Evolutionary conservation across 2,888 invertebrate species (phyloP).

Genomic region (Amaurobius ferox): DNA sequence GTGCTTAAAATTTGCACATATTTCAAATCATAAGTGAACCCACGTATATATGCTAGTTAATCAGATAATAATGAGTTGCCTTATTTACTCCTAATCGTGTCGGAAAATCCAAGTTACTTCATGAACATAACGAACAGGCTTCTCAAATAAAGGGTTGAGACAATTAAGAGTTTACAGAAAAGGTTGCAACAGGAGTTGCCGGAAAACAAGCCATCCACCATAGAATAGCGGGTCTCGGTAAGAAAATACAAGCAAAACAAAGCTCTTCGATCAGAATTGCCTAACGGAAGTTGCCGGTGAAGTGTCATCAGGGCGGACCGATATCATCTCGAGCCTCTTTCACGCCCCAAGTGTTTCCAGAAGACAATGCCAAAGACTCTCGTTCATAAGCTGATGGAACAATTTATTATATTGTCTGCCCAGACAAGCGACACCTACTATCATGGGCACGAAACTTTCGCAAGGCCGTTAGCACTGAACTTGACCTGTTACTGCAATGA

Average conservation of each 20-base stretch:
- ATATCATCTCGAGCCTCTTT: slow-evolving; percentile 26
- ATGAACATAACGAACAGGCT: too few relatives aligned
- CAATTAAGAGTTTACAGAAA: background rate
- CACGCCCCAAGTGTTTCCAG: slow-evolving; percentile 33
- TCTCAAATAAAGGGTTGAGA: too few relatives aligned
- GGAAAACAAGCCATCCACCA: background rate
- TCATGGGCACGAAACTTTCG: background rate
- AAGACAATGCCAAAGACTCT: slow-evolving; percentile 34
- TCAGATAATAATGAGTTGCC: too few relatives aligned
- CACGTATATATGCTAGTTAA: too few relatives aligned
- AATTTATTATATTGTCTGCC: background rate
- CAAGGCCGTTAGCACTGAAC: slow-evolving; percentile 1
- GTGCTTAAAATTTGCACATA: too few relatives aligned
- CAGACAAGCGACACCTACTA: background rate
- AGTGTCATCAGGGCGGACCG: background rate
- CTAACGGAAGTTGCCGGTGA: background rate
- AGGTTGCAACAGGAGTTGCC: background rate
- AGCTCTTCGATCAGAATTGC: background rate
- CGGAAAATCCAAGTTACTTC: too few relatives aligned
- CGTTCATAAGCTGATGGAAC: background rate
- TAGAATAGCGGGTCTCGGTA: background rate
- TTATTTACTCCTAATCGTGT: too few relatives aligned
- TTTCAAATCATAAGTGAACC: too few relatives aligned
- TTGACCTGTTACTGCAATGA: background rate
- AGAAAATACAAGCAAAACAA: background rate